A percentile compares a stretch with the other conserved stretches of the same genome.
phyloP scores from a whole-genome alignment of 1,140 invertebrate genomes.

The Neelides sp. region DNA sequence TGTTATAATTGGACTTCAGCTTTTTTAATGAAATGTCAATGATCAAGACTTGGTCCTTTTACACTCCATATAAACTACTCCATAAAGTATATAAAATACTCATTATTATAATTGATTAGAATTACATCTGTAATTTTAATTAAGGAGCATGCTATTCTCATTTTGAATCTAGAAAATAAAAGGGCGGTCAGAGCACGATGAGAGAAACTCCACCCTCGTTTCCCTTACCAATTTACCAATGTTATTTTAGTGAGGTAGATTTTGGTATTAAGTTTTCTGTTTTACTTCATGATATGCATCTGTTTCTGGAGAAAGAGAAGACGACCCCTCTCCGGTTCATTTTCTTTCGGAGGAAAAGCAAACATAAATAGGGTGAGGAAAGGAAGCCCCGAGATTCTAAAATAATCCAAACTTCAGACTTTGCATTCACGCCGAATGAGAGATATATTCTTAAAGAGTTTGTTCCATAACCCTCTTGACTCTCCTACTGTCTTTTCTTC shows the following conservation, averaged over 20 bases:
- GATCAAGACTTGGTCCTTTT: too few species aligned
- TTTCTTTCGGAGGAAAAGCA: not conserved
- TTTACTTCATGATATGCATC: slow-evolving; percentile 10
- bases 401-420: not conserved
- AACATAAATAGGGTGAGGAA: not conserved
- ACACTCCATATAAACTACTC: too few species aligned
- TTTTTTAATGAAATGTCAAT: too few species aligned
- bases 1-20: too few species aligned
- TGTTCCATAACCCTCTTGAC: slow-evolving; percentile 6
- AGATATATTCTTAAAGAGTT: slow-evolving; percentile 6
- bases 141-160: too few species aligned
- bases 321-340: not conserved
- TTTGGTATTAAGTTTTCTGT: slow-evolving; percentile 14
- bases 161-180: too few species aligned
- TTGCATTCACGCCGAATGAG: not conserved
- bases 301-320: too few species aligned
- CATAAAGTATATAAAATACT: too few species aligned
- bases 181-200: too few species aligned
- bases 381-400: not conserved
- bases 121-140: too few species aligned
- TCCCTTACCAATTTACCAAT: not conserved
- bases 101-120: too few species aligned
- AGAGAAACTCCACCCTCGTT: too few species aligned
- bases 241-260: slow-evolving; percentile 5
- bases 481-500: not conserved